A percentile compares a stretch with the other conserved stretches of the same genome.
phyloP scores from a whole-genome alignment of 2,113 vertebrate genomes.

The Cyprinodon variegatus region DNA sequence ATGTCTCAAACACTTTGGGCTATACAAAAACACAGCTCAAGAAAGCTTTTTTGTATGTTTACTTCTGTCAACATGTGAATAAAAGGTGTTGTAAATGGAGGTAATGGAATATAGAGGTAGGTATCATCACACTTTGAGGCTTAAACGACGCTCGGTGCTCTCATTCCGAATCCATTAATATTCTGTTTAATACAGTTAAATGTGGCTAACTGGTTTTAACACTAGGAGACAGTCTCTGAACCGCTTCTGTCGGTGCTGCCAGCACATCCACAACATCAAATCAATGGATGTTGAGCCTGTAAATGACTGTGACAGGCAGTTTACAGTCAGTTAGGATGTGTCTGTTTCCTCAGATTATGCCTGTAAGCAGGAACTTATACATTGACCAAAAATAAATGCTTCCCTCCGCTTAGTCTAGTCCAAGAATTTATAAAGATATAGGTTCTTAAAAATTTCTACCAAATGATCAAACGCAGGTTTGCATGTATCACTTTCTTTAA shows the following conservation, averaged over 20 bases:
- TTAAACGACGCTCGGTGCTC: constrained; percentile 66
- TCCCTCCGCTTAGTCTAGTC: constrained; percentile 9
- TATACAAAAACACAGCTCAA: constrained; percentile 31
- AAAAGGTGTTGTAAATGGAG: constrained; percentile 73
- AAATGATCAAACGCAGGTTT: not conserved
- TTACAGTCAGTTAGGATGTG: constrained; percentile 61
- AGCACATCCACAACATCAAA: constrained; percentile 69
- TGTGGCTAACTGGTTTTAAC: constrained; percentile 66
- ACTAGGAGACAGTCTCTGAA: constrained; percentile 58
- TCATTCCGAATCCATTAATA: constrained; percentile 70
- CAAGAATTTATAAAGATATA: not conserved
- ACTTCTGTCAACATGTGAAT: constrained; percentile 73
- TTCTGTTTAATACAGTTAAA: constrained; percentile 73
- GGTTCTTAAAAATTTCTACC: not conserved
- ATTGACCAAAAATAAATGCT: constrained; percentile 27
- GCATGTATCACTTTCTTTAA: not conserved
- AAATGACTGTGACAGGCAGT: constrained; percentile 68
- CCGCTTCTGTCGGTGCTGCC: constrained; percentile 68
- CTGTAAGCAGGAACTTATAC: constrained; percentile 46
- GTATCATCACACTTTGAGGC: constrained; percentile 68
- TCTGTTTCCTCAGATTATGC: constrained; percentile 51
- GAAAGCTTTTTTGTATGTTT: constrained; percentile 57
- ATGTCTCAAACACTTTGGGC: constrained; percentile 59
- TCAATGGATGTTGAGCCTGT: constrained; percentile 56
- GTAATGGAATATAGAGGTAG: constrained; percentile 72